Conservation (phyloP, 1,140 invertebrate genomes). For the Drosophila kurseongensis region DNA sequence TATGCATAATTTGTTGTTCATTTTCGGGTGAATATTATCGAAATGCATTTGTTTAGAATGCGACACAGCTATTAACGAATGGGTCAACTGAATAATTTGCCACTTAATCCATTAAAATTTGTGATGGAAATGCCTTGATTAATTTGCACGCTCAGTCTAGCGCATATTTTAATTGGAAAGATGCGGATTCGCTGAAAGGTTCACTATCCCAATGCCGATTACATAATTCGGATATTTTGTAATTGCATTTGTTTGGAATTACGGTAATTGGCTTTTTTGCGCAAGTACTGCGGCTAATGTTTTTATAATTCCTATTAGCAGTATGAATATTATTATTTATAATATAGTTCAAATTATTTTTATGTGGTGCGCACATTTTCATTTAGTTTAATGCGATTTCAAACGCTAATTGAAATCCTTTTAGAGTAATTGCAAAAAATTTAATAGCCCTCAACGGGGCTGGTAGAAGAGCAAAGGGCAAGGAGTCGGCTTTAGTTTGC, state of each 20-base stretch:
- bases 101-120: slow-evolving; percentile 22
- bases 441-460: slow-evolving; percentile 37
- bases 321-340: slow-evolving; percentile 44
- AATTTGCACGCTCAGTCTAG: slow-evolving; percentile 20
- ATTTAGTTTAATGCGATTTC: slow-evolving; percentile 61
- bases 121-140: slow-evolving; percentile 39
- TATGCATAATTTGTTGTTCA: slow-evolving; percentile 55
- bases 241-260: slow-evolving; percentile 70
- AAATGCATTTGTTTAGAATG: slow-evolving; percentile 41
- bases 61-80: slow-evolving; percentile 31
- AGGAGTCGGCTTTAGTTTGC: slow-evolving; percentile 17
- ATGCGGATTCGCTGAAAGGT: slow-evolving; percentile 4
- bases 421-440: slow-evolving; percentile 76
- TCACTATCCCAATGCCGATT: slow-evolving; percentile 9
- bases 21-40: slow-evolving; percentile 29
- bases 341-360: slow-evolving; percentile 26
- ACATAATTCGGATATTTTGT: slow-evolving; percentile 56
- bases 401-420: slow-evolving; percentile 77
- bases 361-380: slow-evolving; percentile 36
- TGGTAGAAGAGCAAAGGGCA: not conserved
- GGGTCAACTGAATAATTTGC: slow-evolving; percentile 36
- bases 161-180: slow-evolving; percentile 4
- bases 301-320: slow-evolving; percentile 48
- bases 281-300: slow-evolving; percentile 20
- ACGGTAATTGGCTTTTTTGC: slow-evolving; percentile 61